Base-by-base conservation (phyloP, 2,888 invertebrate species). In the Cecidostiba fungosa region DNA sequence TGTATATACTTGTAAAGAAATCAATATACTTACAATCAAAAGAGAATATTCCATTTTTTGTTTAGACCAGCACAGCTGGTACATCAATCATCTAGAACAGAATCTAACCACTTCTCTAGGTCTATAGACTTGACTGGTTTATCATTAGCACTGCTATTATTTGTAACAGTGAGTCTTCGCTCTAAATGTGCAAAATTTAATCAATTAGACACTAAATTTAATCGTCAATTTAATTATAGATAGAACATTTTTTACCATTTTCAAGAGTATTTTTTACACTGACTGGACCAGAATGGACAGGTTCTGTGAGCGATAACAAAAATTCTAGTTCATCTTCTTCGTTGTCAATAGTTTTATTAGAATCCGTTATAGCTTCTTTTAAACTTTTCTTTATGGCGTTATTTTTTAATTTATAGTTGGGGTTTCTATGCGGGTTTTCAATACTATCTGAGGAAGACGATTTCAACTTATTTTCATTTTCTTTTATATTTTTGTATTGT, bases 41-140 rank as follows among this genome's bases (percentile, higher is more conserved):
- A 19, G 66, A 66, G 77, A 77, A 36, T 85, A 82, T 26, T 76
- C 82, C 84, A 86, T 86, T 3, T 70, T 72, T 70, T 26, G 8
- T 47, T 47, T 72, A 72, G 12, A 32, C 70, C 36, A 10, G 66
- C 19, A 43, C 59, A 47, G 6, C 1, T 77, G 39, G 72, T 50
- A 23, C 1, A 73, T 89, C 88, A 91, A 87, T 91, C 91, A 72
- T 91, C 92, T 77, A 92, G 88, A 1, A 93, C 89, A 66, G 91
- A 89, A 88, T 93, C 93, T 83, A 93, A 82, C 91, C 92, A 92
- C 74, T 91, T 91, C 77, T 93, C 93, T 47, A 93, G 87, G 80
- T 92, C 92, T 69, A 90, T 89, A 50, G 92, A 88, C 82, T 92
- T 92, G 5, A 87, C 86, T 43, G 90, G 87, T 10, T 82, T 85